These are phyloP conservation scores for Bimastos eiseni DNA, from an alignment of 2,888 invertebrate species.

Conservation along the genomic window DNA sequence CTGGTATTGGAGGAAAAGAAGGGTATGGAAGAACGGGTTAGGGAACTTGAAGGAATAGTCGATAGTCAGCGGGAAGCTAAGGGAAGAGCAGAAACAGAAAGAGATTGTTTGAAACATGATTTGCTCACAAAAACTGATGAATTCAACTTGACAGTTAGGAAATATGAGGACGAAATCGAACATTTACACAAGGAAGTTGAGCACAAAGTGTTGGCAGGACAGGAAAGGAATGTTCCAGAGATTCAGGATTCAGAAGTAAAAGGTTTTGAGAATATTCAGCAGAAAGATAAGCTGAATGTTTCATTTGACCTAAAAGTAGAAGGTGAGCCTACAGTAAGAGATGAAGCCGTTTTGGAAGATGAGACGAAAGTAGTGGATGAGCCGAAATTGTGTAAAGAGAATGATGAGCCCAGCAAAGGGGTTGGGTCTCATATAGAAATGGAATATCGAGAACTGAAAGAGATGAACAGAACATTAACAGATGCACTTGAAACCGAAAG, in stretches of 20 bases:
- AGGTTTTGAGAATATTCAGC: not conserved
- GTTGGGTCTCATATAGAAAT: not conserved
- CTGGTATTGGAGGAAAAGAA: not conserved
- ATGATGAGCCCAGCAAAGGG: not conserved
- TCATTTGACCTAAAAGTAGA: not conserved
- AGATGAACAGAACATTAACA: not conserved
- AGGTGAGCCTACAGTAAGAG: not conserved
- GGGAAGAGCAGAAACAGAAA: not conserved
- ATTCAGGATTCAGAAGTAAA: not conserved
- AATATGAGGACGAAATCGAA: not conserved
- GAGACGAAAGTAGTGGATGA: too few species aligned
- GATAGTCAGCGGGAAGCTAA: conserved; percentile 4
- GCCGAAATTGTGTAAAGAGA: not conserved
- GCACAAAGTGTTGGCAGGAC: not conserved
- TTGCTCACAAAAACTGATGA: not conserved
- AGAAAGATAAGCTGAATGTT: not conserved
- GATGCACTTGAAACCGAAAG: not conserved
- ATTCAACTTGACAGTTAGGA: not conserved
- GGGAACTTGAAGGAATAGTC: not conserved
- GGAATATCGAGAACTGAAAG: not conserved
- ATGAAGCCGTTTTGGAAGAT: not conserved
- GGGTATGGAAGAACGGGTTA: not conserved
- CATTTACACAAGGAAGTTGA: not conserved
- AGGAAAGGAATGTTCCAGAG: not conserved
- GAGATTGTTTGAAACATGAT: not conserved